Conservation (phyloP, 2,113 vertebrate species). For the Sinocyclocheilus anophthalmus region DNA sequence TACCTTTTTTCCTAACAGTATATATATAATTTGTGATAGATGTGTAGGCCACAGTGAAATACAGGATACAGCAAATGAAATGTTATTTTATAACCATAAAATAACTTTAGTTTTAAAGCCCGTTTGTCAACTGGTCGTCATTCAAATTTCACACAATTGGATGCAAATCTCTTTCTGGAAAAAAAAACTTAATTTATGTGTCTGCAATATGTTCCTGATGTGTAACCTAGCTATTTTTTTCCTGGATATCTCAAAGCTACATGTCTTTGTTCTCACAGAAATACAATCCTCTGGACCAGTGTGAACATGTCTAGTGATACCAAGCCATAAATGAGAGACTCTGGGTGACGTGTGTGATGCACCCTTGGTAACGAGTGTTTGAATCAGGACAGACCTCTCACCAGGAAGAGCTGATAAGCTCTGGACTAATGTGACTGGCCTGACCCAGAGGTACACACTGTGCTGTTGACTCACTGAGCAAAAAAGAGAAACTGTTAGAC, state of each 20-base stretch:
- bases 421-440: slow-evolving; percentile 31
- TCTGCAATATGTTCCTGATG: not conserved
- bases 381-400: slow-evolving; percentile 53
- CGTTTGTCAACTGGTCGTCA: not conserved
- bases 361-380: slow-evolving; percentile 61
- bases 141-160: slow-evolving; percentile 13
- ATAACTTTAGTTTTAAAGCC: slow-evolving; percentile 1
- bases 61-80: not conserved
- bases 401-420: slow-evolving; percentile 73
- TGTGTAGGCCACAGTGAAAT: not conserved
- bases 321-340: slow-evolving; percentile 15
- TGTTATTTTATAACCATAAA: not conserved
- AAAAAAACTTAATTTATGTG: slow-evolving; percentile 1
- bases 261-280: not conserved
- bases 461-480: slow-evolving; percentile 33
- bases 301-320: not conserved
- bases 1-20: not conserved
- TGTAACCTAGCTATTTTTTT: not conserved
- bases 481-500: slow-evolving; percentile 42
- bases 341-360: slow-evolving; percentile 31
- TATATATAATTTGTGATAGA: not conserved
- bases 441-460: slow-evolving; percentile 24
- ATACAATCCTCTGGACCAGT: not conserved
- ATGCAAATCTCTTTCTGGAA: slow-evolving; percentile 41
- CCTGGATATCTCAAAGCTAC: not conserved